Base-by-base conservation (phyloP, 2,113 vertebrate genomes). In the Xiphorhynchus elegans region DNA sequence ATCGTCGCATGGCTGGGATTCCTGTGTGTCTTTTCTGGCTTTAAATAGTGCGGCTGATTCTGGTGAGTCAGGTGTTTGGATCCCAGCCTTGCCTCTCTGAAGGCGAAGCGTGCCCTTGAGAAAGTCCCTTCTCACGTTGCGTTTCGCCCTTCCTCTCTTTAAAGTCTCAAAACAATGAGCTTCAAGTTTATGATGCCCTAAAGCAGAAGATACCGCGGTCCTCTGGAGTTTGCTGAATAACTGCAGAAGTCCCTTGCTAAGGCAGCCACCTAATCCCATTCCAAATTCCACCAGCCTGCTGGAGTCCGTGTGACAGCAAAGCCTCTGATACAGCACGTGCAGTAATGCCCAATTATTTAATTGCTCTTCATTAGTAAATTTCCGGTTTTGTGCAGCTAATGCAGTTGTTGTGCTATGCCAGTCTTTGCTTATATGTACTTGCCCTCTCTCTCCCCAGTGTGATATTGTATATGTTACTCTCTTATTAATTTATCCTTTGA, bases 321-420 rank as follows among this genome's bases (percentile, higher is more conserved):
- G 19, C 37, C n/a, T 3, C 0, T 8, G 2, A 28, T 53, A 5
- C 3, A n/a, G n/a, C 29, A 3, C 16, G 9, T 64, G n/a, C 33
- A 12, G 18, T 63, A 55, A 78, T 8, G 9, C 39, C 28, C 33
- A 8, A 63, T 35, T 0, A 13, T 46, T 83, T 56, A 49, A n/a
- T 66, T 76, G n/a, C 6, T 88, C 18, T 86, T 50, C 62, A 35
- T 53, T 29, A 35, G 28, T 24, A 42, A 28, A 28, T 55, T 62
- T 39, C 14, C 42, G 24, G 4, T 24, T 69, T 78, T 67, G 53
- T 87, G 39, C 39, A 49, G 42, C 37, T 68, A 12, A 40, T 44
- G 33, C 37, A 31, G 21, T 47, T 81, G 33, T 47, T 81, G 33
- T 47, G 16, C 53, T 49, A 0, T 15, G 28, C 20, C 3, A 2